These are phyloP conservation scores for Artemia sp. DNA, from an alignment of 2,888 invertebrate species.

Conservation along the genomic window DNA sequence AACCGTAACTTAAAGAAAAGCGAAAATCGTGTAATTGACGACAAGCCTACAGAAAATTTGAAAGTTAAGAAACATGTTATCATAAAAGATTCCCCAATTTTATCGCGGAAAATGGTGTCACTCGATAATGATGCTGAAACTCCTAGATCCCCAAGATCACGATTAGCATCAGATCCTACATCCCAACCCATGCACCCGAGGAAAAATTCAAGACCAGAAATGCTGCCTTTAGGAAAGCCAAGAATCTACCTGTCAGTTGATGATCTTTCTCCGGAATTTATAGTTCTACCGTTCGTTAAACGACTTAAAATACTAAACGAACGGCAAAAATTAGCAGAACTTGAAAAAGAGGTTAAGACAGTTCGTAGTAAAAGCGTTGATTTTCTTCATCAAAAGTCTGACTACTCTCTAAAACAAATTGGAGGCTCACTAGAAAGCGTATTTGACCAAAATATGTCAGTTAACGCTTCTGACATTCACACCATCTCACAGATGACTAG, in stretches of 20 bases:
- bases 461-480: neutral
- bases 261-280: slow-evolving; percentile 69
- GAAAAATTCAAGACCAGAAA: neutral
- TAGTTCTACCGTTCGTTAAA: slow-evolving; percentile 68
- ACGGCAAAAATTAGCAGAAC: slow-evolving; percentile 62
- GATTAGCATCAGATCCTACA: slow-evolving; percentile 1
- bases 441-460: slow-evolving; percentile 18
- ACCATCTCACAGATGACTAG: neutral
- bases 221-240: slow-evolving; percentile 21
- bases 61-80: slow-evolving; percentile 21
- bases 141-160: neutral
- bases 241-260: slow-evolving; percentile 54
- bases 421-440: slow-evolving; percentile 15
- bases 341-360: slow-evolving; percentile 44
- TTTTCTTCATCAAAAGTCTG: slow-evolving; percentile 37
- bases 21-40: neutral
- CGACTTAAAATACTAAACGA: slow-evolving; percentile 73
- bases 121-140: neutral
- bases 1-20: neutral
- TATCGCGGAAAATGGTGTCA: neutral
- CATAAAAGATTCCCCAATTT: neutral
- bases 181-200: neutral
- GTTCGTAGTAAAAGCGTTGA: slow-evolving; percentile 61
- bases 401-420: slow-evolving; percentile 21
- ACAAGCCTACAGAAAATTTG: slow-evolving; percentile 21